A percentile compares a stretch with the other conserved stretches of the same genome.
Conservation (phyloP, 2,113 vertebrate genomes). For the Actinemys pallida region DNA sequence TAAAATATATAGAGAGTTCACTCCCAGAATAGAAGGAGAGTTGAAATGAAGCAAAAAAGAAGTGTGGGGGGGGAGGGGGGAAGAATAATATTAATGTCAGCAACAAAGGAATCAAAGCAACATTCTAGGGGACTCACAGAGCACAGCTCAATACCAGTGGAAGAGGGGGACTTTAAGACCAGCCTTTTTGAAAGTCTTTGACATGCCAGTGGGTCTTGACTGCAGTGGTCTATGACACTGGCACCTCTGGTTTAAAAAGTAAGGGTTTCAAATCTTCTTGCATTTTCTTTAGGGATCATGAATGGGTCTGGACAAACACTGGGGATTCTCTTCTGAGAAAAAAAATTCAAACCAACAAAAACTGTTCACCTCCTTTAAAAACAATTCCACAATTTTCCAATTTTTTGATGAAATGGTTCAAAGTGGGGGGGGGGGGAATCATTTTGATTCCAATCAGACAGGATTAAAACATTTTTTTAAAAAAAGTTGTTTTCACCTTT, state of each 20-base stretch:
- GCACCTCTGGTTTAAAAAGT: rapidly evolving
- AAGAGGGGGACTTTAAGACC: background rate
- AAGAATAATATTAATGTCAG: background rate
- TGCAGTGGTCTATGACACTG: background rate
- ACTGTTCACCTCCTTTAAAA: background rate
- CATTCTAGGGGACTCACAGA: background rate
- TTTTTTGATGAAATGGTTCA: background rate
- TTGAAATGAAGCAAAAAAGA: background rate
- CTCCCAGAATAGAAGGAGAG: background rate
- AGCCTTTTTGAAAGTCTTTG: background rate
- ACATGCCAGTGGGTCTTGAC: rapidly evolving
- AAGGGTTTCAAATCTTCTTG: background rate
- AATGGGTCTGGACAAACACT: rapidly evolving
- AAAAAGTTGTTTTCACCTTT: background rate
- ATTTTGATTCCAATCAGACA: conserved; percentile 6
- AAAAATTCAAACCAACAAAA: background rate
- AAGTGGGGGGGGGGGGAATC: background rate
- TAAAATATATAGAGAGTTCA: no score
- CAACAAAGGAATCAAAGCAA: background rate
- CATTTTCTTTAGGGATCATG: background rate
- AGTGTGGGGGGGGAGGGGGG: background rate
- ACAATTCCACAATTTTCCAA: background rate
- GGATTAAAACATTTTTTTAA: background rate
- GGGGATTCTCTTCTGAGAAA: background rate
- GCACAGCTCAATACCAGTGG: background rate